Conservation (phyloP, 2,113 vertebrate species). For the Sceloporus tristichus region DNA sequence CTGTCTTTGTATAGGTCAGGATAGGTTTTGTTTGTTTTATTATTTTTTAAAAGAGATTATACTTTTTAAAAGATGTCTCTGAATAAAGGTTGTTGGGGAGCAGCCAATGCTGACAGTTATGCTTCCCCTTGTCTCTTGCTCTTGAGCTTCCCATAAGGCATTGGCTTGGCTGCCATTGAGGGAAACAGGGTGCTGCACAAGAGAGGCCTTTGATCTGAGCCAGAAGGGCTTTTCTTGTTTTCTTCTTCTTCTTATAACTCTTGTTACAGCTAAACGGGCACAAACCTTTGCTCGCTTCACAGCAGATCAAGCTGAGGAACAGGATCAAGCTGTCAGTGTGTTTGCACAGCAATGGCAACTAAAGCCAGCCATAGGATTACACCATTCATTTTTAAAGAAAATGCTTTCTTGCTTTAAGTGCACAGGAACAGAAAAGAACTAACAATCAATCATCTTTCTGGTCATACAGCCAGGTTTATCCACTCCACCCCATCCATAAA, state of each 20-base stretch:
- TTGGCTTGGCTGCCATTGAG: not conserved
- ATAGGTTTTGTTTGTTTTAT: not conserved
- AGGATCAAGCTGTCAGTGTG: not conserved
- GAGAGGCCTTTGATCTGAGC: not conserved
- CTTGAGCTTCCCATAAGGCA: not conserved
- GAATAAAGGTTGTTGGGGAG: not conserved
- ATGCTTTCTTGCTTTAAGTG: conserved; percentile 12
- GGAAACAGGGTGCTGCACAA: not conserved
- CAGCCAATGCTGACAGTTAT: not conserved
- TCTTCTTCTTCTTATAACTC: not conserved
- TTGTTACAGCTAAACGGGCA: not conserved
- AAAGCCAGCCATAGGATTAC: not conserved
- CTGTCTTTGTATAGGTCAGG: not conserved
- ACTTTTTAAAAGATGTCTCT: not conserved
- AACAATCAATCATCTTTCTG: not conserved
- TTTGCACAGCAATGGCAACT: not conserved
- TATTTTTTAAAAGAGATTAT: not conserved
- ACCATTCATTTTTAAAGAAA: not conserved
- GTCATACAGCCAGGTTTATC: not conserved
- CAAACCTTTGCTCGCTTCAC: not conserved
- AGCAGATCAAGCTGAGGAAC: not conserved
- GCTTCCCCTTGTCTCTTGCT: not conserved
- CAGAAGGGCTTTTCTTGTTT: too few species aligned
- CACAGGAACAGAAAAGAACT: not conserved
- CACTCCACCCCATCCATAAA: too few species aligned